Percentiles rank a stretch among this genome's conserved stretches.
Conservation (phyloP, 2,888 invertebrate genomes). For the Dimorphilus gyrociliatus region DNA sequence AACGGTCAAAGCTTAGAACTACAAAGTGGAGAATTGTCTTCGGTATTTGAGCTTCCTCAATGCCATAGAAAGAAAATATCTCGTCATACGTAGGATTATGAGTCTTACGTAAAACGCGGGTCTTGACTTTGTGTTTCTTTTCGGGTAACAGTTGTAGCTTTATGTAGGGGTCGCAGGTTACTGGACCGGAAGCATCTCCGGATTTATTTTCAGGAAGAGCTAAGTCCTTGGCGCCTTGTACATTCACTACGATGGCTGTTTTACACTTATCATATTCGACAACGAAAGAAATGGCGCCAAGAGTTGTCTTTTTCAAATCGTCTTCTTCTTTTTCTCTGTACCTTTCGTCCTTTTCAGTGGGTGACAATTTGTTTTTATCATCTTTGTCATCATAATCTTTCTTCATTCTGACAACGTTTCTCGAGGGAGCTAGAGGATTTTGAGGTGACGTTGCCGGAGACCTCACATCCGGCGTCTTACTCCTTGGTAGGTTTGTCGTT, state of each 20-base stretch:
- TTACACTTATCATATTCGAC: constrained; percentile 75
- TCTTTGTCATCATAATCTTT: constrained; percentile 43
- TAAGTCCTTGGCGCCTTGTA: constrained; percentile 70
- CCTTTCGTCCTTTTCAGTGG: constrained; percentile 31
- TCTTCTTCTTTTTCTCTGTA: constrained; percentile 35
- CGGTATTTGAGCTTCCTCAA: constrained; percentile 53
- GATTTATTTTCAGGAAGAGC: constrained; percentile 63
- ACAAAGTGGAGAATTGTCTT: constrained; percentile 62
- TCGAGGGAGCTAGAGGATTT: no score
- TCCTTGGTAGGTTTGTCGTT: no score
- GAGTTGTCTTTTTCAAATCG: constrained; percentile 42
- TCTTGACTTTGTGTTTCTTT: constrained; percentile 92
- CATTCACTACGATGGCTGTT: constrained; percentile 74
- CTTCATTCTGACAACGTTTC: no score
- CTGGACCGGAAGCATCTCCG: no score
- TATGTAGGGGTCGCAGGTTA: constrained; percentile 90
- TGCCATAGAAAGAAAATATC: constrained; percentile 93
- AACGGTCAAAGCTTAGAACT: constrained; percentile 61
- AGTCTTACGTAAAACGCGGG: constrained; percentile 84
- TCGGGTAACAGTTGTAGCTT: constrained; percentile 92
- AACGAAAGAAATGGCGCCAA: constrained; percentile 76
- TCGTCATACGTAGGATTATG: constrained; percentile 93
- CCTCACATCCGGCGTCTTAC: no score
- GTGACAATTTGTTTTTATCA: no score
- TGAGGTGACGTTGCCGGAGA: neutral